Base-by-base conservation (phyloP, 2,888 invertebrate species). In the Cerastis rubricosa region DNA sequence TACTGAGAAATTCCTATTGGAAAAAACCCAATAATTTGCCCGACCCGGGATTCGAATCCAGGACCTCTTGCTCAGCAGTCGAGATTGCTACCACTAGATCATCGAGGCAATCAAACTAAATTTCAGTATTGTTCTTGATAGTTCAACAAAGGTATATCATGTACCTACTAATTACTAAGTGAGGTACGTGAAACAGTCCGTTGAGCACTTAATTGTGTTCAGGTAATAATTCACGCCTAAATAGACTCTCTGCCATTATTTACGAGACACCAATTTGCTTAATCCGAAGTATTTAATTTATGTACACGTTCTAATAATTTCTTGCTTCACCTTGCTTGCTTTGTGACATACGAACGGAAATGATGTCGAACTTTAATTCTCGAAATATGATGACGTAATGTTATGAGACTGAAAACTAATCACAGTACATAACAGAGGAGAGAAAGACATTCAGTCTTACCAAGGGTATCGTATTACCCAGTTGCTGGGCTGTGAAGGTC, bases 251-350 rank as follows among this genome's bases (percentile, higher is more conserved):
- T 74, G 79, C 84, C 89, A 89, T 91, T 90, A 91, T 90, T 91
- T 89, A 91, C 72, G 89, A 80, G 87, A 87, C 89, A 78, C 85
- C 87, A 90, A 90, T 89, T 88, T 83, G 88, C 88, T 89, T 91
- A 88, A 90, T 90, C 88, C 78, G 70, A 75, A 77, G 74, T 84
- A 85, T 84, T 86, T 81, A 86, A 81, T 88, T 81, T 78, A 86
- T 76, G 78, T 76, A 76, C 65, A 59, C 66, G 76, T 71, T 74
- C 76, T 83, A 80, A 84, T 84, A 73, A 80, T 78, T 84, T 87
- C 80, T 85, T 71, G 75, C 74, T 54, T 63, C 40, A 76, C 57
- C 63, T 80, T 65, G 43, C n/a, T 69, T 71, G 43, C 1, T 47
- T 40, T 51, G 75, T 63, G 71, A 76, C 75, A 84, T 57, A 87